Evolutionary conservation across 2,113 vertebrate species (phyloP).

Genomic region (Corvus moneduloides): DNA sequence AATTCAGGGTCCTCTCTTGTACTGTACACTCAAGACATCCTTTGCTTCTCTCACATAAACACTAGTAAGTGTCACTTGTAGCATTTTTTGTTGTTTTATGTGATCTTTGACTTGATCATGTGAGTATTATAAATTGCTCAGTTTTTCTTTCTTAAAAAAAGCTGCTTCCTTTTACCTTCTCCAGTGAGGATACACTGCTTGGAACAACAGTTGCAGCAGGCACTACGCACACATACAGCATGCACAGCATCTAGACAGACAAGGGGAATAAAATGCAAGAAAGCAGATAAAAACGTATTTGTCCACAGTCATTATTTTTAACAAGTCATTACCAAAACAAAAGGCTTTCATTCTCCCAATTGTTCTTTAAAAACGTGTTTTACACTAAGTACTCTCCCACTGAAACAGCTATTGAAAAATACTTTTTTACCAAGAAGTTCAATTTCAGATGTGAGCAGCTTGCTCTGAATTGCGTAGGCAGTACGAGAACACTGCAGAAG

Average conservation of each 20-base stretch:
- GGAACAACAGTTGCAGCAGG: not conserved
- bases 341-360: not conserved
- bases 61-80: not conserved
- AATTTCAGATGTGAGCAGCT: conserved; percentile 3
- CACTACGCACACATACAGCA: not conserved
- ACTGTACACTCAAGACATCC: not conserved
- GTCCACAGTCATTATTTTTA: not conserved
- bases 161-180: not conserved
- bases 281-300: not conserved
- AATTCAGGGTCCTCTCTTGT: not conserved
- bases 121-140: not conserved
- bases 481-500: conserved; percentile 7
- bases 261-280: not conserved
- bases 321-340: not conserved
- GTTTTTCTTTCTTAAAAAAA: not conserved
- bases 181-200: not conserved
- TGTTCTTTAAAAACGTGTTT: not conserved
- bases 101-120: not conserved
- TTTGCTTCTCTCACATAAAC: not conserved
- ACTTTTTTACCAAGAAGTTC: not conserved
- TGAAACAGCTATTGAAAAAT: conserved; percentile 10
- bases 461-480: not conserved
- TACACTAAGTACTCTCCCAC: not conserved
- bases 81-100: not conserved
- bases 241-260: not conserved